A percentile compares a stretch with the other conserved stretches of the same genome.
phyloP scores from a whole-genome alignment of 35 echinoderm and acorn worm genomes.

The Ptychodera flava region DNA sequence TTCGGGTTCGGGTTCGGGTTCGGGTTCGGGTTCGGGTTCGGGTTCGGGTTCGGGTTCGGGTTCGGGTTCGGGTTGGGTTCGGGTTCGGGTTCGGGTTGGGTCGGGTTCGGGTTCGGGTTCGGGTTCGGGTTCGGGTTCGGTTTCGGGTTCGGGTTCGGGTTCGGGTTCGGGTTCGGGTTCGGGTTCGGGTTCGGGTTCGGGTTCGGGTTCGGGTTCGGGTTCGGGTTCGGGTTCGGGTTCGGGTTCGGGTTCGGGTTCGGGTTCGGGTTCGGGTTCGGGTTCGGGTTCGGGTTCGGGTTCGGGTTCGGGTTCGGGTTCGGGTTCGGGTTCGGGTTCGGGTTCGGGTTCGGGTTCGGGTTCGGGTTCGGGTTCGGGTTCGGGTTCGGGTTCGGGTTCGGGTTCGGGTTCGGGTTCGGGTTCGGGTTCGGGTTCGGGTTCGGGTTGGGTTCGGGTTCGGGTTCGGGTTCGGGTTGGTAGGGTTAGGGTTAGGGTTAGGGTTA shows the following conservation, averaged over 20 bases:
- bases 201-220: too few relatives aligned
- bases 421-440: too few relatives aligned
- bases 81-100: slow-evolving; percentile 14
- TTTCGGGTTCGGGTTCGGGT: slow-evolving; percentile 17
- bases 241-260: slow-evolving; percentile 32
- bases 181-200: neutral
- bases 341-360: slow-evolving; percentile 19
- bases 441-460: too few relatives aligned
- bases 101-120: slow-evolving; percentile 33
- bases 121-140: slow-evolving; percentile 37
- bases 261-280: slow-evolving; percentile 22
- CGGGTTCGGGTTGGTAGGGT: too few relatives aligned
- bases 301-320: slow-evolving; percentile 30
- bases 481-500: slow-evolving; percentile 10
- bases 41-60: slow-evolving; percentile 8
- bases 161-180: slow-evolving; percentile 25
- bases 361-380: slow-evolving; percentile 31
- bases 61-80: slow-evolving; percentile 28
- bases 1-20: slow-evolving; percentile 18
- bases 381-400: too few relatives aligned
- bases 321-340: too few relatives aligned
- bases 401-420: too few relatives aligned
- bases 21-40: slow-evolving; percentile 16
- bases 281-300: slow-evolving; percentile 27
- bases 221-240: slow-evolving; percentile 11